Conservation (phyloP, 2,113 vertebrate genomes). For the Turnix velox region DNA sequence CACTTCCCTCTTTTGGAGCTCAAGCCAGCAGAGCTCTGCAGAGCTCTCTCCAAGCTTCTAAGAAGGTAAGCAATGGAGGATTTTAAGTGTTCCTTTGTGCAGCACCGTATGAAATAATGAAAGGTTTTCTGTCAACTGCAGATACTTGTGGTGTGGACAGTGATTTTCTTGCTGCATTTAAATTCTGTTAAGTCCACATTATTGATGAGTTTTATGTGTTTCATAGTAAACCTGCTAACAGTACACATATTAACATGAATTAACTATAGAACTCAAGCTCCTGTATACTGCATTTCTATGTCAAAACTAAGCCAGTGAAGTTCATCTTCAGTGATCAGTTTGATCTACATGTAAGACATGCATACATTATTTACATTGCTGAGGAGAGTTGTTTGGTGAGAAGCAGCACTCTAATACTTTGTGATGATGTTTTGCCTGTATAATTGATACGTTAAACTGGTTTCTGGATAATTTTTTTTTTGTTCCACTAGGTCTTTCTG, state of each 20-base stretch:
- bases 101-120: background rate
- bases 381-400: background rate
- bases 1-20: constrained; percentile 60
- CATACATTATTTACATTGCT: background rate
- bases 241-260: background rate
- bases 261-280: background rate
- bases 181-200: background rate
- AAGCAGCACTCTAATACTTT: background rate
- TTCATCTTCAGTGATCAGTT: background rate
- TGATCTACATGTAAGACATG: background rate
- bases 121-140: background rate
- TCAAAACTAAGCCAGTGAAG: background rate
- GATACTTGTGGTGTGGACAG: background rate
- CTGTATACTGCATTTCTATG: background rate
- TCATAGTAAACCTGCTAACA: background rate
- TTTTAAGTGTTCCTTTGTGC: constrained; percentile 10
- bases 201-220: background rate
- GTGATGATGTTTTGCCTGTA: background rate
- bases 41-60: constrained; percentile 54
- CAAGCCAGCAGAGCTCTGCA: constrained; percentile 65
- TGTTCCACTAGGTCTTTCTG: background rate
- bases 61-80: constrained; percentile 56
- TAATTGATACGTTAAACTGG: background rate
- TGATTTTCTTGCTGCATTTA: background rate
- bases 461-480: constrained; percentile 10